A percentile compares a stretch with the other conserved stretches of the same genome.
Conservation (phyloP, 2,888 invertebrate genomes). For the Pollenia griseotomentosa region DNA sequence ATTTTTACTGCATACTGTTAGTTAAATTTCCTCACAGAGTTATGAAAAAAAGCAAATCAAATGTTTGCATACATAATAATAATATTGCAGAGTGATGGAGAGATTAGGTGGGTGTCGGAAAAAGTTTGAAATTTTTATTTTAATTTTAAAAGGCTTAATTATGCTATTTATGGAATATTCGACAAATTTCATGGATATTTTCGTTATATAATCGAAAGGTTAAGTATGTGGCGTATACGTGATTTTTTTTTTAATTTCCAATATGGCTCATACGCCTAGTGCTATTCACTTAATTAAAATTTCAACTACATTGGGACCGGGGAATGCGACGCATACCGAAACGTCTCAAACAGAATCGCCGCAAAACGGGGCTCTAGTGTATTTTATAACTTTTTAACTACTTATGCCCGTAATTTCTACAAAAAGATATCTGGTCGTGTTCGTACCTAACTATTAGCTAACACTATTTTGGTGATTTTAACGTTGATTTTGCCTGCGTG, state of each 20-base stretch:
- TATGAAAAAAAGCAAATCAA: conserved; percentile 39
- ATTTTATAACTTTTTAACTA: no score
- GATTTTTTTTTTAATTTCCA: neutral
- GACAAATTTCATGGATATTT: no score
- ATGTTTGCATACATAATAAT: conserved; percentile 47
- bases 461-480: no score
- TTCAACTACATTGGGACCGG: no score
- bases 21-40: conserved; percentile 40
- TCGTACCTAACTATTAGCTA: no score
- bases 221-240: neutral
- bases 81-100: neutral
- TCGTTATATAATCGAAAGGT: no score
- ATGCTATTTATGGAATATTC: neutral
- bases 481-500: no score
- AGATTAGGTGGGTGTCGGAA: conserved; percentile 1
- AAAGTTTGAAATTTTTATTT: neutral
- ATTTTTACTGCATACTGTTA: conserved; percentile 39
- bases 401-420: no score
- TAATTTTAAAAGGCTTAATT: neutral
- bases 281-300: neutral
- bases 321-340: no score
- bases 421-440: no score
- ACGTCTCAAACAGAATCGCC: no score
- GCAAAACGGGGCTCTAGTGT: no score
- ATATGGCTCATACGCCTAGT: neutral